Percentiles rank a stretch among this genome's conserved stretches.
Evolutionary conservation across 1,140 invertebrate genomes (phyloP).

Genomic region (Drosophila arizonae): DNA sequence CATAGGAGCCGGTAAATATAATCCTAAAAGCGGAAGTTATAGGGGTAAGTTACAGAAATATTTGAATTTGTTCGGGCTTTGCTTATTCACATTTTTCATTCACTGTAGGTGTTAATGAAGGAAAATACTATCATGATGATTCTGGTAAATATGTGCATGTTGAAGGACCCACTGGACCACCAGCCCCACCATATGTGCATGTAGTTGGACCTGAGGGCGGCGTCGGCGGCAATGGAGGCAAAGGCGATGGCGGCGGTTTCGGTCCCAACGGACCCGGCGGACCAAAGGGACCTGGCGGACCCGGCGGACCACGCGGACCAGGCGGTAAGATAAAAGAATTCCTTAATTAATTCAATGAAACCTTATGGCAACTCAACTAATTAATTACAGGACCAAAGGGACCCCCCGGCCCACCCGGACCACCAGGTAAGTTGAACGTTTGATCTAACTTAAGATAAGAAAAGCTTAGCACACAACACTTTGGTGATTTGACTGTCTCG

Average conservation of each 20-base stretch:
- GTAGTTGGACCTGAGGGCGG: conserved; percentile 81
- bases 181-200: conserved; percentile 84
- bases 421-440: conserved; percentile 54
- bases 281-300: conserved; percentile 62
- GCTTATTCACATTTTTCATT: neutral
- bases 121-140: conserved; percentile 84
- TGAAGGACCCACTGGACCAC: conserved; percentile 83
- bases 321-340: conserved; percentile 51
- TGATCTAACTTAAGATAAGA: neutral
- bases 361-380: too few relatives aligned
- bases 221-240: conserved; percentile 66
- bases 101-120: conserved; percentile 65
- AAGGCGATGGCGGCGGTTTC: conserved; percentile 62
- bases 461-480: too few relatives aligned
- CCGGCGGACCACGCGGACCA: conserved; percentile 65
- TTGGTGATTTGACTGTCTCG: neutral
- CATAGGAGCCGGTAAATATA: conserved; percentile 75
- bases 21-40: conserved; percentile 62
- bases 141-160: conserved; percentile 84
- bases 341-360: neutral
- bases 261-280: conserved; percentile 76
- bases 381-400: conserved; percentile 56
- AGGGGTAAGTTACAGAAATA: conserved; percentile 55
- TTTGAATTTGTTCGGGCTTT: neutral
- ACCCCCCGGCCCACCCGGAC: conserved; percentile 74